These are phyloP conservation scores for Syncerus caffer DNA, from an alignment of 2,797 vertebrate species.

Conservation along the genomic window DNA sequence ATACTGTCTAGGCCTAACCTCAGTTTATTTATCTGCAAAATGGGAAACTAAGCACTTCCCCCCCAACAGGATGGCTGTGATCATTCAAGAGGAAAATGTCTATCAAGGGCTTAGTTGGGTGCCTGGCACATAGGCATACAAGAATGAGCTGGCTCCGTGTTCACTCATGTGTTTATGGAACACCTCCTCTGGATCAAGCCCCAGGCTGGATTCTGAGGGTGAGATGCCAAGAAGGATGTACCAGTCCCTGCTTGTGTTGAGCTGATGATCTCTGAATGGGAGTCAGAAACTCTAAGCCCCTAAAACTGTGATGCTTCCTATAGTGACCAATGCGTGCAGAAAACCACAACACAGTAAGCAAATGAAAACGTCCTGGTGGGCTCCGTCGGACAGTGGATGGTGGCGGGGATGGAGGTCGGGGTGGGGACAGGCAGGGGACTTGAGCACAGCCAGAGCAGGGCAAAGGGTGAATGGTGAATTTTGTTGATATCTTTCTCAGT, in stretches of 20 bases:
- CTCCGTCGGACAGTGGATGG: accelerated
- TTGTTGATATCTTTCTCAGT: not conserved
- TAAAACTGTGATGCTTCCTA: accelerated
- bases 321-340: accelerated
- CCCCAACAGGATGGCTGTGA: not conserved
- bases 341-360: not conserved
- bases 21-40: not conserved
- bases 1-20: not conserved
- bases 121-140: accelerated
- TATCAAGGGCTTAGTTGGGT: not conserved
- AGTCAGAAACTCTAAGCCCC: not conserved
- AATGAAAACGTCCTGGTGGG: accelerated
- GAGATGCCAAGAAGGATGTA: accelerated
- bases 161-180: accelerated
- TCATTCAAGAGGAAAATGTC: not conserved
- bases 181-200: too few species aligned
- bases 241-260: accelerated
- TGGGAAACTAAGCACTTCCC: not conserved
- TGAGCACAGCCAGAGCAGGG: accelerated
- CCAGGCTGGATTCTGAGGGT: accelerated
- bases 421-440: not conserved
- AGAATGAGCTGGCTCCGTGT: not conserved
- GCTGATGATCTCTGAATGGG: too few species aligned
- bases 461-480: not conserved
- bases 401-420: accelerated